Evolutionary conservation across 2,113 vertebrate species (phyloP).

Genomic region (Sphyrna mokarran): DNA sequence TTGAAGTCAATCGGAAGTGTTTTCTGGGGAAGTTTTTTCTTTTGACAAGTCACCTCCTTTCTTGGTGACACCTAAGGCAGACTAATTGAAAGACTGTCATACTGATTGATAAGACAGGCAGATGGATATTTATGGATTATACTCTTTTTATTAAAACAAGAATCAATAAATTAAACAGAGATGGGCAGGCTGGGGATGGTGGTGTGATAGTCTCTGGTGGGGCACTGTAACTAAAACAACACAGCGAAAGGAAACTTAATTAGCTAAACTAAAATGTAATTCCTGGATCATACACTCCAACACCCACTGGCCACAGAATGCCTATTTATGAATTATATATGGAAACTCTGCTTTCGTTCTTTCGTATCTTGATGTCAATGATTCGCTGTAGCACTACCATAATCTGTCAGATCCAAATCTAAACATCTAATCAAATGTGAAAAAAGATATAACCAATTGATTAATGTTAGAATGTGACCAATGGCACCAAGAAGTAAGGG

Average conservation of each 20-base stretch:
- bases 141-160: too few species aligned
- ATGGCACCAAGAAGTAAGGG: too few species aligned
- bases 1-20: neutral
- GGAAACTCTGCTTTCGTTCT: neutral
- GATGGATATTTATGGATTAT: neutral
- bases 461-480: too few species aligned
- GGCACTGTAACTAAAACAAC: too few species aligned
- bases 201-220: too few species aligned
- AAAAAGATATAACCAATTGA: neutral
- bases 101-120: neutral
- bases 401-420: neutral
- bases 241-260: too few species aligned
- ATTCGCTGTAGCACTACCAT: neutral
- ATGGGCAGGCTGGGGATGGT: too few species aligned
- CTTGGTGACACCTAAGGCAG: neutral
- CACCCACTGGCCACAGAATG: too few species aligned
- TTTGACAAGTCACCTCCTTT: neutral
- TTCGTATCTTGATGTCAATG: neutral
- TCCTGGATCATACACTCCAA: too few species aligned
- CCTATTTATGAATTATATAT: neutral
- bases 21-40: neutral
- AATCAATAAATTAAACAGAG: too few species aligned
- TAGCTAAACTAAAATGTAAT: too few species aligned
- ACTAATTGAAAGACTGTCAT: neutral
- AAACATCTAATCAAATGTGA: neutral